Evolutionary conservation across 2,113 vertebrate species (phyloP), one percentile per base, ranked within the genome.

Genomic region (Onychostruthus taczanowskii): DNA sequence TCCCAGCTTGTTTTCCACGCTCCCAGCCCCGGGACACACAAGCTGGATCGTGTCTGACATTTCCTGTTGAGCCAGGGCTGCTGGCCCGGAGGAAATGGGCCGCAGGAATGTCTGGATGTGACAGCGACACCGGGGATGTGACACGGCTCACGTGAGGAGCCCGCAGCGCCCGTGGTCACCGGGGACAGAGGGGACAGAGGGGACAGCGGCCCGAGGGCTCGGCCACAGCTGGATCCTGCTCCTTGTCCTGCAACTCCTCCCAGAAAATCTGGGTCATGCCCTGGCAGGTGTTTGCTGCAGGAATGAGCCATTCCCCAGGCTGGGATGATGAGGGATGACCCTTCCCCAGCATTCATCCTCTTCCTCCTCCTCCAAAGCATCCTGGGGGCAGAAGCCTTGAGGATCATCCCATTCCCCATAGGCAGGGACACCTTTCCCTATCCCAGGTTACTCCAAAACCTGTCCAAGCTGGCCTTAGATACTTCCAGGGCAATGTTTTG

Each of bases 31-130:
- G 1, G 78, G 69, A 22, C 43, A 24, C 21, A 10, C 16, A 2
- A 46, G 41, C 26, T 37, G 72, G 78, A 86, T 84, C 10, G 6
- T 50, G 56, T 22, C 66, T 91, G 30, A 80, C 89, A 74, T 79
- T 96, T 96, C 95, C 95, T 83, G 95, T 73, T 44, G 47, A 93
- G 90, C 77, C 84, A 35, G 89, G 59, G n/a, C 1, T 1, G 87
- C 70, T 15, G 86, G 50, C 30, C 66, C 0, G 3, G 74, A 92
- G 93, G 96, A 93, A 84, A 85, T 61, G 84, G 84, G 30, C 10
- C 10, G 72, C 62, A 80, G 75, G 94, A 93, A 95, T 94, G 96
- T 96, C 95, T 96, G 94, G 78, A 52, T 30, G 89, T 0, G 4
- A 0, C 67, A 16, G 52, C 6, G 28, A 28, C 52, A 31, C 13